phyloP scores from a whole-genome alignment of 2,797 vertebrate genomes.

The Crossoptilon crossoptilon region DNA sequence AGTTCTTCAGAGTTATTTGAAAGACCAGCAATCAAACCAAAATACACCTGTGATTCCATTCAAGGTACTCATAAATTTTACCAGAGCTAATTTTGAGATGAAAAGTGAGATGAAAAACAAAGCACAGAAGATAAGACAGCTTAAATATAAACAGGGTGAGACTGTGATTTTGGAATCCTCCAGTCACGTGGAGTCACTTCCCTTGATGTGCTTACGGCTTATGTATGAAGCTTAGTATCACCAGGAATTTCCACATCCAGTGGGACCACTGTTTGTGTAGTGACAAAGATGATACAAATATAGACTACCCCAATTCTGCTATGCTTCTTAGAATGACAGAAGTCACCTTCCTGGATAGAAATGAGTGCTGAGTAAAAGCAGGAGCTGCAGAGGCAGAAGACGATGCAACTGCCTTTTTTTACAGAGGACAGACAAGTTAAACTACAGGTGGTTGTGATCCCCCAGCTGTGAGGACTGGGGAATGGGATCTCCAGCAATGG shows the following conservation, averaged over 20 bases:
- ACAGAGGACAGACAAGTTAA: background rate
- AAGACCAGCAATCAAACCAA: background rate
- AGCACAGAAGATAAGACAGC: background rate
- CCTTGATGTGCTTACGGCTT: background rate
- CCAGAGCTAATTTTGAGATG: background rate
- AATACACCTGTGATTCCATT: background rate
- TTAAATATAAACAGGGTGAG: background rate
- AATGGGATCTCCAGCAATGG: background rate
- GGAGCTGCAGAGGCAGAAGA: background rate
- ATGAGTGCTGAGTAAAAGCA: background rate
- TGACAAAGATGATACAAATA: background rate
- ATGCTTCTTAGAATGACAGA: background rate
- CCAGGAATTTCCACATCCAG: background rate
- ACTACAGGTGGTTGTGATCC: background rate
- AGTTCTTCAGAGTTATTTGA: background rate
- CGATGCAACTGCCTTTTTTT: too few species aligned
- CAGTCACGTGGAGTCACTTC: background rate
- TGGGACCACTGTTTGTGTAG: background rate
- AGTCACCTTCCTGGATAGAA: background rate
- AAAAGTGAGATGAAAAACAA: background rate
- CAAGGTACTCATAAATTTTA: background rate
- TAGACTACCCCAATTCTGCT: too few species aligned
- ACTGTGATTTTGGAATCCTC: background rate
- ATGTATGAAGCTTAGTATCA: background rate
- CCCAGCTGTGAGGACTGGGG: background rate